These are phyloP conservation scores for Beris chalybata DNA, from an alignment of 2,888 invertebrate genomes.

Conservation along the genomic window DNA sequence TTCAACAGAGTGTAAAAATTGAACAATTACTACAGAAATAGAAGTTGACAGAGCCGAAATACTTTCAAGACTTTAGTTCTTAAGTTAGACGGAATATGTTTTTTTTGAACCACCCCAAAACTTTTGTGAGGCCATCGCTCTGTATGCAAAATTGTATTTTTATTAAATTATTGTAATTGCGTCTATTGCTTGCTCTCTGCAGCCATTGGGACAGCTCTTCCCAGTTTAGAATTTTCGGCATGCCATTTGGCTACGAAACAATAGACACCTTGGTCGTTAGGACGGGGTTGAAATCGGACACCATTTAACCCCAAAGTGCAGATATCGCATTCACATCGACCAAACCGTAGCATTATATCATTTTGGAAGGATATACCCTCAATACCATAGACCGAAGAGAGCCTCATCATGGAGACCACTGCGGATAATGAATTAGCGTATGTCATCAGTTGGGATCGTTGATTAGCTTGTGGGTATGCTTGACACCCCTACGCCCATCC, in stretches of 20 bases:
- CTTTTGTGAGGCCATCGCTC: too few species aligned
- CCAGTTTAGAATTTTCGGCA: too few species aligned
- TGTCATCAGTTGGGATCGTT: conserved; percentile 33
- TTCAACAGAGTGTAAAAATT: too few species aligned
- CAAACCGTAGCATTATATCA: neutral
- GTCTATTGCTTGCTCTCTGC: too few species aligned
- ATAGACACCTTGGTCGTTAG: conserved; percentile 14
- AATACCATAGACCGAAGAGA: neutral
- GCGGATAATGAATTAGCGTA: conserved; percentile 32
- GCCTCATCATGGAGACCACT: neutral
- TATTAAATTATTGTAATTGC: too few species aligned
- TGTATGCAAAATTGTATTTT: too few species aligned
- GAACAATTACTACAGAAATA: too few species aligned
- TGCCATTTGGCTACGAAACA: neutral
- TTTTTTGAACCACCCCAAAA: too few species aligned
- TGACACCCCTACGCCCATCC: conserved; percentile 16
- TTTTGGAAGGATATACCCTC: neutral
- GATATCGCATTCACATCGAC: conserved; percentile 23
- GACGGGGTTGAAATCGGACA: conserved; percentile 29
- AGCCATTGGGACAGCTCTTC: too few species aligned
- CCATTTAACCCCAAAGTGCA: conserved; percentile 32
- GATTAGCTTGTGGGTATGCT: conserved; percentile 29
- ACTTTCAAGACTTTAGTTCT: too few species aligned
- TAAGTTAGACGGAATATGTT: too few species aligned
- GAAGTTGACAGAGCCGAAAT: too few species aligned